Evolutionary conservation across 35 echinoderm and acorn worm species (phyloP), one percentile per base, ranked within the genome.

Genomic region (Lytechinus pictus): DNA sequence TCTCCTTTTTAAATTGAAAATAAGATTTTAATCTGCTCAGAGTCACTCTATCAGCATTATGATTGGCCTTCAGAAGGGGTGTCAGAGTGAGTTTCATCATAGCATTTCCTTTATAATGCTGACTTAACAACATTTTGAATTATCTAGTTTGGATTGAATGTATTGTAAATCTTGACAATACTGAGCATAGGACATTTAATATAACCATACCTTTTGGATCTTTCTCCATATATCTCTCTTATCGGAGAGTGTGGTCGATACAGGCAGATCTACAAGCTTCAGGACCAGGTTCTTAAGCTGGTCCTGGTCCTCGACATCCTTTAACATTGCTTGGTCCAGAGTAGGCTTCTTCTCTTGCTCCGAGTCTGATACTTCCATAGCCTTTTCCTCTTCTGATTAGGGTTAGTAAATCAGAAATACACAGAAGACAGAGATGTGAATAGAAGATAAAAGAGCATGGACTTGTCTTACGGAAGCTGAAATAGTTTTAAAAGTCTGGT

Each of bases 211-310:
- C 92, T 93, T 57, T 55, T 93, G 92, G 7, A 93, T 14, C 5
- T 27, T 93, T 93, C 92, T 93, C 92, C 92, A 93, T 54, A 93
- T 57, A 12, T 57, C 54, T 27, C 92, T 54, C 92, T 93, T 93
- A 11, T 93, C 54, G 1, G 28, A 10, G 9, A 27, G 3, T 13
- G 53, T n/a, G 52, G 92, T 53, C 9, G 28, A 5, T 57, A 10
- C 53, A 13, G 54, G 52, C 14, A 93, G 14, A 10, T 93, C 53
- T 33, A 57, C 52, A 57, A 93, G 92, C 54, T 54, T 93, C 92
- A 93, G 51, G 13, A 93, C 13, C 52, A 54, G 10, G 29, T 57
- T 57, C 55, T 93, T 54, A 8, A 33, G 16, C 53, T 27, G 27
- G 9, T 93, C 92, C 21, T 55, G 53, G 54, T 93, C 92, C 53